phyloP scores from a whole-genome alignment of 2,888 invertebrate genomes.

The Ectobius pallidus region DNA sequence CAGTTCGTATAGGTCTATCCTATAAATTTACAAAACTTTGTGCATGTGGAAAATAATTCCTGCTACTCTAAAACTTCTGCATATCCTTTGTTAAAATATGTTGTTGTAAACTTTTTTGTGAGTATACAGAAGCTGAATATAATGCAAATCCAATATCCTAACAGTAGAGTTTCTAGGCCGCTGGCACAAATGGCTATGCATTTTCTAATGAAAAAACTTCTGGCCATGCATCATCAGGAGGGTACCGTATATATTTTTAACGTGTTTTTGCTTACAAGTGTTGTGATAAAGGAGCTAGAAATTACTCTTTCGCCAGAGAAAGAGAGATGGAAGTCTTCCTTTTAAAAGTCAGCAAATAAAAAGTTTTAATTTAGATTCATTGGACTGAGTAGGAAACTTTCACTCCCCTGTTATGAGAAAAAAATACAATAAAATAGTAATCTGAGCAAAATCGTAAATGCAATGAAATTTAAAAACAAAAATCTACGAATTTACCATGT shows the following conservation, averaged over 20 bases:
- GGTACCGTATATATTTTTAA: not conserved
- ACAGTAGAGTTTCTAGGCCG: conserved; percentile 19
- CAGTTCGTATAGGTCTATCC: not conserved
- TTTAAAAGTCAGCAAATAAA: not conserved
- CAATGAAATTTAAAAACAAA: no score
- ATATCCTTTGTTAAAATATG: conserved; percentile 29
- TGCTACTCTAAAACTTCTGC: conserved; percentile 12
- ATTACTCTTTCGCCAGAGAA: not conserved
- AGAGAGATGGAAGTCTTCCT: not conserved
- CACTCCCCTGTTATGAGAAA: no score
- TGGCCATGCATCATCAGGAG: conserved; percentile 16
- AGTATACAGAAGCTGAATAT: conserved; percentile 16
- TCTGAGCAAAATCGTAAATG: no score
- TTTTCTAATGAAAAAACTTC: conserved; percentile 32
- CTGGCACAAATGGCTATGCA: conserved; percentile 27
- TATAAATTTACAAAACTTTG: conserved; percentile 14
- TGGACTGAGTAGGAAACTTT: no score
- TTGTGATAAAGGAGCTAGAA: not conserved
- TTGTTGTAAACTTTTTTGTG: conserved; percentile 20
- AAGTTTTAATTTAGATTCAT: not conserved
- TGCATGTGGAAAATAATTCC: not conserved
- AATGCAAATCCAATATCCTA: conserved; percentile 28
- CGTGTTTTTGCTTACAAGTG: not conserved
- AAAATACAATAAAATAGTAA: no score
- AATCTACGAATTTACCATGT: no score